Percentiles rank a stretch among this genome's conserved stretches.
phyloP scores from a whole-genome alignment of 2,797 vertebrate species.

The Clarias fuscus region DNA sequence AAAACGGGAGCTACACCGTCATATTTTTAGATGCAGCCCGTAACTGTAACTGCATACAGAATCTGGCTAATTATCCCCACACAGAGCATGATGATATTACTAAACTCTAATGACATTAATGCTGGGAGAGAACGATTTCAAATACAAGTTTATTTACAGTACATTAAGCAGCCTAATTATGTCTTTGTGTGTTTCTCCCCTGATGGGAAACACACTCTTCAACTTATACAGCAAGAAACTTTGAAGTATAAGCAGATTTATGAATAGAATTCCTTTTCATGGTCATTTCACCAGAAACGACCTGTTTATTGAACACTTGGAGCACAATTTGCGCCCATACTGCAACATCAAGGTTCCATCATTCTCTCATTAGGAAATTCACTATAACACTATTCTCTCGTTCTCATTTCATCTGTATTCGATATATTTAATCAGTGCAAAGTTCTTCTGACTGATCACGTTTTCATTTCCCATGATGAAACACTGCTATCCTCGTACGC shows the following conservation, averaged over 20 bases:
- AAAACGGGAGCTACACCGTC: not conserved
- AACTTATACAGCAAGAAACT: slow-evolving; percentile 9
- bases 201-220: not conserved
- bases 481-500: not conserved
- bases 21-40: slow-evolving; percentile 18
- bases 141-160: slow-evolving; percentile 42
- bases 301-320: not conserved
- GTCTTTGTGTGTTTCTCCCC: slow-evolving; percentile 20
- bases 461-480: not conserved
- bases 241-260: not conserved
- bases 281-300: not conserved
- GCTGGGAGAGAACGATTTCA: slow-evolving; percentile 24
- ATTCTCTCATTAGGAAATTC: not conserved
- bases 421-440: not conserved
- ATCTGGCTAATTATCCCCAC: slow-evolving; percentile 22
- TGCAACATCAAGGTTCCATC: not conserved
- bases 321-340: not conserved
- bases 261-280: not conserved
- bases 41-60: slow-evolving; percentile 12
- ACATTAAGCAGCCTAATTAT: slow-evolving; percentile 48
- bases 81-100: slow-evolving; percentile 34
- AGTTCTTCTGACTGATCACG: not conserved
- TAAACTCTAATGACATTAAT: slow-evolving; percentile 37
- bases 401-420: not conserved
- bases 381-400: not conserved